Percentiles rank a stretch among this genome's conserved stretches.
phyloP scores from a whole-genome alignment of 2,797 vertebrate species.

The Microctenopoma stevenorrisi region DNA sequence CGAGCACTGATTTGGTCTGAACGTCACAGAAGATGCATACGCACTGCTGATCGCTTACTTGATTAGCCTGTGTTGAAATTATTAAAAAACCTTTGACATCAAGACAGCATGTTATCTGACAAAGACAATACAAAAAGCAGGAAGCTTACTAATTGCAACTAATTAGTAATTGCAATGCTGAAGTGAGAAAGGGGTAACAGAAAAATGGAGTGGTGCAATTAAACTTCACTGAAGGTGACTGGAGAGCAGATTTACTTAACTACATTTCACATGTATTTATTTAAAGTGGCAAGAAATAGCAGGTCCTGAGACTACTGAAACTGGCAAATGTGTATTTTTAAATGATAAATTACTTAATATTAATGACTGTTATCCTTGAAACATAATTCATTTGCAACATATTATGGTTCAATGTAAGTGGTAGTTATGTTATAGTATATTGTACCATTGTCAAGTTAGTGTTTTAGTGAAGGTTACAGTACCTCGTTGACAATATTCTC shows the following conservation, averaged over 20 bases:
- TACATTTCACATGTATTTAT: conserved; percentile 16
- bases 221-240: conserved; percentile 46
- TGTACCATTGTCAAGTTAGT: background rate
- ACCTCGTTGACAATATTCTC: conserved; percentile 88
- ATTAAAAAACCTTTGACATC: conserved; percentile 60
- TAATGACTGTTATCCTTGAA: too few species aligned
- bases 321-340: background rate
- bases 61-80: conserved; percentile 52
- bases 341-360: background rate
- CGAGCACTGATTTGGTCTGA: background rate
- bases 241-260: conserved; percentile 46
- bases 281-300: background rate
- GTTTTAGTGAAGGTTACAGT: conserved; percentile 40
- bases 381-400: background rate
- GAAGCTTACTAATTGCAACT: conserved; percentile 18
- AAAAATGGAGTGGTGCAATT: conserved; percentile 61
- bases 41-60: conserved; percentile 42
- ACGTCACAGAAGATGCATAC: conserved; percentile 23
- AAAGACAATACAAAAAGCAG: conserved; percentile 57
- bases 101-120: conserved; percentile 57
- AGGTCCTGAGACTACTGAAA: background rate
- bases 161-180: conserved; percentile 51
- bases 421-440: too few species aligned
- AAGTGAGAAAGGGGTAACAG: conserved; percentile 30
- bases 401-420: background rate